These are phyloP conservation scores for Gymnopithys bicolor DNA, from an alignment of 2,797 vertebrate genomes.

Conservation along the genomic window DNA sequence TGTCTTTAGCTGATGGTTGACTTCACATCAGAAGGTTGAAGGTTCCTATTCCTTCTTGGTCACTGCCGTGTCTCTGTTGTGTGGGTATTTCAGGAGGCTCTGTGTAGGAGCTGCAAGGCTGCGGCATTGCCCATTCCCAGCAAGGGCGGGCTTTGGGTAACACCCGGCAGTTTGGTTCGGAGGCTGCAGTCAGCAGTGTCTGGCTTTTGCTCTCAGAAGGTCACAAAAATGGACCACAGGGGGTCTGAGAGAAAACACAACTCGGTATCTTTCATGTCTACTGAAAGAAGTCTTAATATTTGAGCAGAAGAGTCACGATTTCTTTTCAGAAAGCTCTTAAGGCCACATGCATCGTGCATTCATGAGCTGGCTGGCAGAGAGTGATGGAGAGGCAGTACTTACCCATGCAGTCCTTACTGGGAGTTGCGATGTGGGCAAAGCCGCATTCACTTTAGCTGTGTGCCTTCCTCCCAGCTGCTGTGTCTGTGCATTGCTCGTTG, in stretches of 20 bases:
- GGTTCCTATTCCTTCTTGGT: not conserved
- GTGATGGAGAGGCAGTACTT: not conserved
- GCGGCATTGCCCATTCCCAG: not conserved
- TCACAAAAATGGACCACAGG: not conserved
- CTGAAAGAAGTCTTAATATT: not conserved
- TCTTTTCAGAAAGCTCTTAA: not conserved
- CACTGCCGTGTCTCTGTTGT: not conserved
- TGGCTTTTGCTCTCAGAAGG: not conserved
- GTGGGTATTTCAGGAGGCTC: not conserved
- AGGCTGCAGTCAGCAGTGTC: not conserved
- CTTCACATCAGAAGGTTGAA: not conserved
- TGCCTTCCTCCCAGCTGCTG: not conserved
- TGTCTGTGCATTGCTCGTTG: not conserved
- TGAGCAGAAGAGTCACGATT: not conserved
- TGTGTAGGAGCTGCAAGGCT: not conserved
- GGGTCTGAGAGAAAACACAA: rapidly evolving
- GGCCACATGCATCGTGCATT: not conserved
- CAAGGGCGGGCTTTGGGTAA: not conserved
- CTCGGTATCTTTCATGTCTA: rapidly evolving
- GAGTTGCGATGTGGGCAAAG: not conserved
- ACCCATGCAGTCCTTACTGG: not conserved
- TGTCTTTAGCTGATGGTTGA: not conserved
- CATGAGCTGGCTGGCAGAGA: not conserved
- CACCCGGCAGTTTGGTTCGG: not conserved
- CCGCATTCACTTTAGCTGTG: rapidly evolving